Base-by-base conservation (phyloP, 1,140 invertebrate genomes). In the Papilio xuthus region DNA sequence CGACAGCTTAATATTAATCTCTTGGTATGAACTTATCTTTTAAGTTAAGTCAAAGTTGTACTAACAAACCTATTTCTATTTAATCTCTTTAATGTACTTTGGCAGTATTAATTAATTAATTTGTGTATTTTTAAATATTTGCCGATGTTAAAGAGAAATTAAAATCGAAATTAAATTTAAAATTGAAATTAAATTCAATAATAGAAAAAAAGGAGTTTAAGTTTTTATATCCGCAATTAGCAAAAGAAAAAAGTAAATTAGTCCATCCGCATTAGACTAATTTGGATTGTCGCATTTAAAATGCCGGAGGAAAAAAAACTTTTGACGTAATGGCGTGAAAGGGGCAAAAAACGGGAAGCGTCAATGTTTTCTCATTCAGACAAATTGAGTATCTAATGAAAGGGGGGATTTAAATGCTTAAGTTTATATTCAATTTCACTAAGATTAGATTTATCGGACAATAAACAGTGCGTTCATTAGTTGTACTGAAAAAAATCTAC, bases 371-470 rank as follows among this genome's bases (percentile, higher is more conserved):
- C 47, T 20, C 53, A 76, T 76, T 76, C 53, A 53, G 42, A 76
- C 50, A 76, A 76, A 76, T 76, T 76, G 74, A 42, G 74, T 76
- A 76, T 73, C 37, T 76, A 74, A 53, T 74, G 47, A 50, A 74
- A 47, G 42, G 26, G 15, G 71, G 70, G 42, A 47, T 26, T 73
- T 47, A 73, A 73, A 47, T 23, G 41, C 20, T 73, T 73, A 10
- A 26, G 20, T 73, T 73, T 26, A 73, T 73, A 50, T 50, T 23
- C 6, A 73, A 73, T 44, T 26, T 73, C 28, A 20, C 13, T 23
- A 73, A 26, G 2, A 26, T 73, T 73, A 42, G 20, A 73, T 44
- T 73, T 72, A 72, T 44, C 9, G 13, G 10, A 15, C n/a, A 42
- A 18, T 67, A 28, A 67, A 67, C 26, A 67, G 26, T 28, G 26